Base-by-base conservation (phyloP, 2,888 invertebrate species). In the Hypselothyrea guttata region DNA sequence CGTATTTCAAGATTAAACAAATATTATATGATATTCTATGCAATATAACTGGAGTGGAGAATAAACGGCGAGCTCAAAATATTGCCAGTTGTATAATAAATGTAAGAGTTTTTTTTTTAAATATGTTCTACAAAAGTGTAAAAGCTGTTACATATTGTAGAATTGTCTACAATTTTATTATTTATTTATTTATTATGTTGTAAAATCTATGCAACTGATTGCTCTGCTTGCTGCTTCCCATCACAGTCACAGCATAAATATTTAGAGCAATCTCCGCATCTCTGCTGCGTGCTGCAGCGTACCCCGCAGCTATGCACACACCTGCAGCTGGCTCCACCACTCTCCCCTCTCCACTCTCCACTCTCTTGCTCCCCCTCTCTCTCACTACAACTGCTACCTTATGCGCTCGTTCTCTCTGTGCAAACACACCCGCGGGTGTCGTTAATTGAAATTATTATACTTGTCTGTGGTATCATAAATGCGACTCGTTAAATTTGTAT, bases 361-460 rank as follows among this genome's bases (percentile, higher is more conserved):
- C 22, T n/a, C n/a, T 28, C 8, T 22, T 12, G 7, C 41, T 8
- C 18, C 8, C 12, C 1, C 49, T 28, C 3, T 13, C 35, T 28
- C 30, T 31, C 35, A 30, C 1, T 13, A 46, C 27, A 30, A 22
- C 22, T 5, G 3, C 22, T 22, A 22, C 22, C 22, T 22, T 22
- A 22, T 22, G 22, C 22, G 2, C 46, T 41, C 37, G 22, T 5
- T 22, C 46, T 41, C 37, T 11, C 44, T 49, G 13, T 40, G 40
- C 68, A 77, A 77, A 83, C 69, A 82, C 77, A 83, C 83, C 75
- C 81, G 77, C 56, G 83, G 81, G 81, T 79, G 83, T 81, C 83
- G 81, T 81, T 81, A 81, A 81, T 81, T 81, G 81, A 81, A 81
- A 81, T 81, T 81, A 81, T 81, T 81, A 83, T 83, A 81, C 81